These are phyloP conservation scores for Perithous albicinctus DNA, from an alignment of 2,888 invertebrate species.

Conservation along the genomic window DNA sequence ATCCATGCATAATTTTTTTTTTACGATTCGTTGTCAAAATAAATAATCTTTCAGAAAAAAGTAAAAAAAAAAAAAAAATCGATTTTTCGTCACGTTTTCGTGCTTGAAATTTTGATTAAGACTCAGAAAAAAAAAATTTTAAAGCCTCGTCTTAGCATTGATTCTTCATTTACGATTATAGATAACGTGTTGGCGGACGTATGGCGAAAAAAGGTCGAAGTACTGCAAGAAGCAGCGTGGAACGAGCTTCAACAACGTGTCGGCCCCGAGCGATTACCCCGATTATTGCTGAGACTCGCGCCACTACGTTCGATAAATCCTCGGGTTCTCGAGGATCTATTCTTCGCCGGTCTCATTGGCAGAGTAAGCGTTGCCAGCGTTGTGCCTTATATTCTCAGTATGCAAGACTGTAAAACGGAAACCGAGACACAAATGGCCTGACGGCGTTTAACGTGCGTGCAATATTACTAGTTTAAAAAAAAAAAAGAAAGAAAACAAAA, in stretches of 20 bases:
- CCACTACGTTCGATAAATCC: constrained; percentile 91
- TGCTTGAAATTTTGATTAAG: too few relatives aligned
- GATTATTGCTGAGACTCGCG: constrained; percentile 90
- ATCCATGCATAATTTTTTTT: too few relatives aligned
- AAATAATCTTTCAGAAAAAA: too few relatives aligned
- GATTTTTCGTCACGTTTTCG: too few relatives aligned
- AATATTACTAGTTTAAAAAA: constrained; percentile 69
- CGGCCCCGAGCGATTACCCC: constrained; percentile 86
- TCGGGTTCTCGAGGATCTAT: constrained; percentile 94
- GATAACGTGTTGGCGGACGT: constrained; percentile 82
- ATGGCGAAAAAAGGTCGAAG: constrained; percentile 85
- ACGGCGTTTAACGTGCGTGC: constrained; percentile 77
- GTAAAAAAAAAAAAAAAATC: too few relatives aligned
- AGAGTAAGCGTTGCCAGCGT: constrained; percentile 98
- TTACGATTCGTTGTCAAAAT: too few relatives aligned
- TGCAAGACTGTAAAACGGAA: constrained; percentile 84
- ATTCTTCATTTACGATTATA: constrained; percentile 60
- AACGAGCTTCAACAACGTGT: constrained; percentile 85
- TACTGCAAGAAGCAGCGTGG: constrained; percentile 86
- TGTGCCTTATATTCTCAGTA: constrained; percentile 94
- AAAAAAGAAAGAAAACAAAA: constrained; percentile 15
- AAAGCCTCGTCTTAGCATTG: neutral
- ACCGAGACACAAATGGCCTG: constrained; percentile 82
- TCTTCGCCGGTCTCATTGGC: constrained; percentile 96
- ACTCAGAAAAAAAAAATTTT: too few relatives aligned